Conservation (phyloP, 1,140 invertebrate genomes). For the Orchestia grillus region DNA sequence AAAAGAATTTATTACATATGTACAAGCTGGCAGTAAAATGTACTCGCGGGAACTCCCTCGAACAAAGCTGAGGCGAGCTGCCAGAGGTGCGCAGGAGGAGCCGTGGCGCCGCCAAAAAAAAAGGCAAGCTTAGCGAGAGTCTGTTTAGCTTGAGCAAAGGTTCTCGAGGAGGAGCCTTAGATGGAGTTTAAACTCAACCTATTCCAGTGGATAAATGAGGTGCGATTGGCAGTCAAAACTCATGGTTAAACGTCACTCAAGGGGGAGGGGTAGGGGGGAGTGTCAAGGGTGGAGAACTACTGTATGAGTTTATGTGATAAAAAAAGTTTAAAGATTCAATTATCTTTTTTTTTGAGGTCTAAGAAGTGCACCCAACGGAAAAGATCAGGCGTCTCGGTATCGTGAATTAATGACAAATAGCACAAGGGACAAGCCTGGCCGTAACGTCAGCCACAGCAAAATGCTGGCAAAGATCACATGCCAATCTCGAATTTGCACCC, state of each 20-base stretch:
- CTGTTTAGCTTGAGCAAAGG: slow-evolving; percentile 30
- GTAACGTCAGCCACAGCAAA: background rate
- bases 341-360: background rate
- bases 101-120: background rate
- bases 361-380: background rate
- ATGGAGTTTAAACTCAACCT: background rate
- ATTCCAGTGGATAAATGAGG: background rate
- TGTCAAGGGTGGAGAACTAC: background rate
- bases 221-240: background rate
- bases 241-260: background rate
- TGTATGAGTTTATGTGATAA: background rate
- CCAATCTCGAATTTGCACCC: background rate
- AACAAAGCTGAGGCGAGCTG: background rate
- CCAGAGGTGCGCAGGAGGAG: background rate
- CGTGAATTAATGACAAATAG: background rate
- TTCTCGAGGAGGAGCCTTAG: background rate
- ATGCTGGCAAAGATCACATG: background rate
- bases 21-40: slow-evolving; percentile 36
- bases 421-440: background rate
- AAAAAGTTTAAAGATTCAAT: background rate
- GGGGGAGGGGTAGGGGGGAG: no score
- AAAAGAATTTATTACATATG: slow-evolving; percentile 45
- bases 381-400: background rate
- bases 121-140: background rate
- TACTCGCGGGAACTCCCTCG: background rate